Evolutionary conservation across 2,113 vertebrate species (phyloP), one percentile per base, ranked within the genome.

Genomic region (Cairina moschata): DNA sequence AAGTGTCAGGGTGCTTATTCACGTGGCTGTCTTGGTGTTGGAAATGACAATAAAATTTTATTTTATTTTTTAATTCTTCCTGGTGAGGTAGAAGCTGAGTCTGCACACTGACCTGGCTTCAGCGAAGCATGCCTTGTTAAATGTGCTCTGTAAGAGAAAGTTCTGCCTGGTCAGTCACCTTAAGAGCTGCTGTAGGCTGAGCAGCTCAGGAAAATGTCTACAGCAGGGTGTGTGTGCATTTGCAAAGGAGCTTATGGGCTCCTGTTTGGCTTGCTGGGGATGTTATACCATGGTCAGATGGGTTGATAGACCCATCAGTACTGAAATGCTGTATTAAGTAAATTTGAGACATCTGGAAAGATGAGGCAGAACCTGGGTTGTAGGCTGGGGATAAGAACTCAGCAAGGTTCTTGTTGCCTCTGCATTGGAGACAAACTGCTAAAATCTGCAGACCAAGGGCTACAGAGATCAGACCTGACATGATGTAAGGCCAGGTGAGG

Each of bases 111-210:
- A 11, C 20, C 26, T 7, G n/a, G 46, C 34, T 44, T 12, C 84
- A 23, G 60, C 1, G 2, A 23, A 59, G 81, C 84, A 1, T n/a
- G 31, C 14, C 31, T 12, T 14, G 74, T 52, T 38, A 83, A 86
- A 83, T 83, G 48, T 92, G 96, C 79, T 0, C 48, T 8, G 75
- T 80, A 66, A 92, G 93, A 50, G 32, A 22, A 95, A 69, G 79
- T 96, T 96, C 94, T 86, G 89, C 96, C 72, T 96, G 48, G 0
- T 26, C 92, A 52, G 76, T 69, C 76, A 87, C 91, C 88, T 90
- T 76, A 79, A 81, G 82, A 88, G 50, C n/a, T 59, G 26, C 73
- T 83, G 32, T 2, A 31, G 68, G 48, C 15, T 13, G 80, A 36
- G 31, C 8, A 46, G 31, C 46, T 65, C 11, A 52, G 26, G n/a